Conservation (phyloP, 2,888 invertebrate genomes). For the Sesia apiformis region DNA sequence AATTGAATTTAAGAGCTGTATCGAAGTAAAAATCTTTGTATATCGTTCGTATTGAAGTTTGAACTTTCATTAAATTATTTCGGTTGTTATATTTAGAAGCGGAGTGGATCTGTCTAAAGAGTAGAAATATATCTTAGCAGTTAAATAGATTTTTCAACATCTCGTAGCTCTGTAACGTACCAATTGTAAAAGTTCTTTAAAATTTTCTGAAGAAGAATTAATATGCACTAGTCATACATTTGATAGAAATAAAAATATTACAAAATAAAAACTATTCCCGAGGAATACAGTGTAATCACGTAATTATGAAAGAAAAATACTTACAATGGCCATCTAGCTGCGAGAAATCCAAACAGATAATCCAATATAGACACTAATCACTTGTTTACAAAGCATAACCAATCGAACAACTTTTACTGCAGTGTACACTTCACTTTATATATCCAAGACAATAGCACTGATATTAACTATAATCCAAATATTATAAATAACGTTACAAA, state of each 20-base stretch:
- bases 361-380: slow-evolving; percentile 59
- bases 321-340: slow-evolving; percentile 56
- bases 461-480: slow-evolving; percentile 22
- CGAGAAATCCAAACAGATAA: slow-evolving; percentile 46
- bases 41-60: too few relatives aligned
- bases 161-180: background rate
- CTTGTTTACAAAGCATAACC: slow-evolving; percentile 45
- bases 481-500: slow-evolving; percentile 23
- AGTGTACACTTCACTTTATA: slow-evolving; percentile 44
- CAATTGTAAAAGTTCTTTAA: background rate
- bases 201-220: background rate
- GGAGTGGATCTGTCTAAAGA: too few relatives aligned
- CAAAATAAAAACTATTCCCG: background rate
- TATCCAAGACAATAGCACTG: slow-evolving; percentile 30
- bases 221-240: background rate
- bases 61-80: too few relatives aligned
- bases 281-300: background rate
- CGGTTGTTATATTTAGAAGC: too few relatives aligned
- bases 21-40: too few relatives aligned
- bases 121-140: too few relatives aligned
- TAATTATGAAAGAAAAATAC: slow-evolving; percentile 19
- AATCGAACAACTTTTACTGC: slow-evolving; percentile 28
- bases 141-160: too few relatives aligned
- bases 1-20: too few relatives aligned
- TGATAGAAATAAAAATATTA: background rate